Evolutionary conservation across 2,797 vertebrate species (phyloP), one percentile per base, ranked within the genome.

Genomic region (Enteromius treurensis): DNA sequence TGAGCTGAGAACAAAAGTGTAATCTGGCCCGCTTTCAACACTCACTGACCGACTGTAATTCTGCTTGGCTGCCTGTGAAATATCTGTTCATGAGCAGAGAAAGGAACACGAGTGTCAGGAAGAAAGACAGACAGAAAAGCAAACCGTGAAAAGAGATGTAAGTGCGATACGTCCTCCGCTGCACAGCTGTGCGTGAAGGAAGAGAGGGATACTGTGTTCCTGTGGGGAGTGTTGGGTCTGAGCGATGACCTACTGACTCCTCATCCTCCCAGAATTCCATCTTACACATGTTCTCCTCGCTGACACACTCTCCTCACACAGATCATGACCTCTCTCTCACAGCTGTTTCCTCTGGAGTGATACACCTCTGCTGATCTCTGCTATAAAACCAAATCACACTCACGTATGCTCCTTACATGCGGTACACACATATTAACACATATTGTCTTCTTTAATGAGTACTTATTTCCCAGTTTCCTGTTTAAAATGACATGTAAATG

Each of bases 161-260:
- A 81, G 26, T 68, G 68, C 21, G 51, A 62, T 40, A 65, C 65
- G 26, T 70, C 81, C n/a, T 84, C 70, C 71, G 45, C 77, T 82
- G 80, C 71, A 79, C 85, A 79, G 78, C 74, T 86, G 83, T 85
- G 45, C 68, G 71, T 81, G 87, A 81, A 84, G 80, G 85, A 69
- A 73, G 78, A 55, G 42, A 65, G 32, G 51, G 69, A 68, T 75
- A 47, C 60, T 73, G 69, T 81, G 78, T 79, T 80, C 65, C 67
- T 53, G 62, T 55, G 37, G 67, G 79, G 70, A 71, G 62, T 67
- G 51, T 42, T 40, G 69, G 53, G 58, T 74, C 77, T 53, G 65
- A 80, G 23, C 40, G 60, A 83, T 85, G 82, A 88, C 87, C 87
- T 51, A 2, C 47, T 77, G 77, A 83, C 67, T 53, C 71, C 68